Base-by-base conservation (phyloP, 2,113 vertebrate genomes). In the Microcebus lehilahytsara region DNA sequence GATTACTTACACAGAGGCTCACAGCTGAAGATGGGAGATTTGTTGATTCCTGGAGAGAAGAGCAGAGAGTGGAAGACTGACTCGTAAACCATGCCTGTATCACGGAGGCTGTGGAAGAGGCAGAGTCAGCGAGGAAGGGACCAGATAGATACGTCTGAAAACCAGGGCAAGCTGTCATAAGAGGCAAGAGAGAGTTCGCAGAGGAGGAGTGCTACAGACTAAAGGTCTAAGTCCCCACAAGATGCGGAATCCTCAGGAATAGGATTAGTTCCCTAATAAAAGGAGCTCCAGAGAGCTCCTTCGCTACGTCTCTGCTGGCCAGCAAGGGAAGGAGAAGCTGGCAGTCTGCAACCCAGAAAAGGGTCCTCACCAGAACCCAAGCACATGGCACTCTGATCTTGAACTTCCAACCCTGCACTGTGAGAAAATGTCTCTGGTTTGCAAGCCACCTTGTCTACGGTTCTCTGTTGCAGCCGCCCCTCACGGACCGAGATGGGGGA, bases 401-500 rank as follows among this genome's bases (percentile, higher is more conserved):
- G 10, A 16, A 74, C 9, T 74, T 62, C 67, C 34, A 30, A 22
- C 5, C 17, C 23, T 30, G 11, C 37, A 32, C 16, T 3, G 2
- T 30, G 42, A 42, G 67, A 30, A 42, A 34, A 83, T 14, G 5
- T 69, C 9, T 81, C 25, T 32, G 42, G 66, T 14, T 37, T 46
- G 8, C 22, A 34, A 37, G 2, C 6, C 17, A 16, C 17, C 5
- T 14, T 42, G 19, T 16, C 23, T 13, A 10, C 4, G 11, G 67
- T 34, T 16, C 6, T 27, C 19, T 53, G 27, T 17, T 3, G 19
- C 3, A 42, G 58, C 56, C 27, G 23, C 25, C n/a, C 37, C 37
- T 0, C 4, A 1, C 1, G 9, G 37, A 30, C 13, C 30, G 25
- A 40, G 56, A 42, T 14, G 6, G 25, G 46, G 5, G 8, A n/a